A percentile compares a stretch with the other conserved stretches of the same genome.
Evolutionary conservation across 2,113 vertebrate genomes (phyloP).

Genomic region (Telmatochromis bifrenatus): DNA sequence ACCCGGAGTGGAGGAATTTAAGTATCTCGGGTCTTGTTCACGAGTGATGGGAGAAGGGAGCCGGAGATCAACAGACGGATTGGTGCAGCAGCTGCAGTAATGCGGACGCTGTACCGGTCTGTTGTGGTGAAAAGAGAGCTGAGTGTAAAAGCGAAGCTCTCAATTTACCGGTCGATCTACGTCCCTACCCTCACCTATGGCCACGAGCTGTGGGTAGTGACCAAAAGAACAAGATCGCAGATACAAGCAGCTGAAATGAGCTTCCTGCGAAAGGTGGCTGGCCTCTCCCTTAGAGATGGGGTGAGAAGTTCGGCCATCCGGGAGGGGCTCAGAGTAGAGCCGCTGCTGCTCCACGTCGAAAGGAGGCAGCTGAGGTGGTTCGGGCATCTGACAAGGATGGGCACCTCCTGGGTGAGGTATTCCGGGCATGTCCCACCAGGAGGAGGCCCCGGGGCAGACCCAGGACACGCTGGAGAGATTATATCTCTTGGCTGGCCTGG

Average conservation of each 20-base stretch:
- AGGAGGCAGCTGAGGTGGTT: accelerated
- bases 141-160: accelerated
- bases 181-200: accelerated
- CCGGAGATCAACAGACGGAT: accelerated
- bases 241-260: accelerated
- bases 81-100: accelerated
- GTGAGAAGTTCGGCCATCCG: accelerated
- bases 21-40: neutral
- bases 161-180: accelerated
- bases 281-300: neutral
- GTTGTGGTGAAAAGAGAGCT: accelerated
- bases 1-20: neutral
- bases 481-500: accelerated
- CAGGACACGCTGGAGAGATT: neutral
- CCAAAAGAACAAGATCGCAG: accelerated
- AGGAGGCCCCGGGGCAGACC: accelerated
- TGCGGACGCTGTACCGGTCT: accelerated
- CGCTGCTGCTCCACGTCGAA: accelerated
- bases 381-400: neutral
- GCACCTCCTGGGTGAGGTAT: too few relatives aligned
- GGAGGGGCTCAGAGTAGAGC: neutral
- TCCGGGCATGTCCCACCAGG: accelerated
- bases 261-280: accelerated
- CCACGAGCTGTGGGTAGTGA: neutral
- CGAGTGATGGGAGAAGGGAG: neutral